Evolutionary conservation across 2,113 vertebrate genomes (phyloP), one percentile per base, ranked within the genome.

Genomic region (Corapipo altera): DNA sequence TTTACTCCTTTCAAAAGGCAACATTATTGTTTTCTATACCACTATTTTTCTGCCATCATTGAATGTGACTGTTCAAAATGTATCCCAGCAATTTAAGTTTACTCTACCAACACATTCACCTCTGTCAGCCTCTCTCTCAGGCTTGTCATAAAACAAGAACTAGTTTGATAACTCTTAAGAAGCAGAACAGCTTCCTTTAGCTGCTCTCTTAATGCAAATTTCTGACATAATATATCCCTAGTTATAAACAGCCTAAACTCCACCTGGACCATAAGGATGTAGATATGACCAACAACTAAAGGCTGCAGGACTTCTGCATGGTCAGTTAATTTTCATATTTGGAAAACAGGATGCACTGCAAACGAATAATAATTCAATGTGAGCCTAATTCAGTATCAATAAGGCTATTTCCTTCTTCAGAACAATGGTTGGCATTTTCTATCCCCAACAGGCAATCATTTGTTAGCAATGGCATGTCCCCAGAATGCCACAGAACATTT

Each of bases 351-450:
- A 95, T 76, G 66, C 62, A 72, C 62, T 86, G 58, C 6, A 12
- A 97, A 91, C 92, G 91, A 95, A 87, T 93, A 95, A 96, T 93
- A 90, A 95, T 92, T 92, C 85, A 96, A 73, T 95, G 88, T 75
- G 66, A 94, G 65, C 48, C 77, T 94, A 95, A 96, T 96, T 96
- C 92, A 79, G 77, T 94, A 97, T 96, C 93, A 96, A 93, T 95
- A 94, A 95, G 92, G 80, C 96, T 96, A 95, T 94, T 97, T 96
- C 95, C 93, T 97, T 95, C 96, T 95, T 79, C 80, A 76, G 95
- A 96, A 95, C 96, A 96, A 96, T 96, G 92, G 95, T 7, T 96
- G 96, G 95, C 96, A 94, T 96, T 95, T 97, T 92, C 88, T 95
- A 76, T 95, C 88, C 96, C 94, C 96, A 96, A 91, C n/a, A 93